Evolutionary conservation across 1,140 invertebrate species (phyloP), one percentile per base, ranked within the genome.

Genomic region (Pogonognathellus flavescens): DNA sequence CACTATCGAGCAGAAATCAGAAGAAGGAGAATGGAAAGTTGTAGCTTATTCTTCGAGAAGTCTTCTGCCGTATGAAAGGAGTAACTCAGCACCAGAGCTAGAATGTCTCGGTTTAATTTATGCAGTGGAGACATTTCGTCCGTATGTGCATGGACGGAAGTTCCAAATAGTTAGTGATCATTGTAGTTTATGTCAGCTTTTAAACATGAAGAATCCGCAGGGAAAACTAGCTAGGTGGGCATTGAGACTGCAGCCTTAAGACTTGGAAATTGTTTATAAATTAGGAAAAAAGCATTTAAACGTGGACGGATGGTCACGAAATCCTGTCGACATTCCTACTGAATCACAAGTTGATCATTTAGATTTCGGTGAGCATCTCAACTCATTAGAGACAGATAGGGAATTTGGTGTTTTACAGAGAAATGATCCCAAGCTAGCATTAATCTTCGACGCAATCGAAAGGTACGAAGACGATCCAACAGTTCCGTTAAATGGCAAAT

Each of bases 41-140:
- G 49, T 83, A 14, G 82, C 57, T 8, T 83, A 66, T 83, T 13
- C 59, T 0, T 55, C 49, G 8, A 0, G 82, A 1, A 5, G 25
- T 7, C 14, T 83, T 1, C 3, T n/a, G 5, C 22, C 22, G 0
- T 22, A 25, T n/a, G 82, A 83, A 18, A 2, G 1, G 49, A 13
- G 52, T 49, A 49, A 83, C 41, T n/a, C 7, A 0, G 41, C 60
- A 18, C 91, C 89, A 25, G 91, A 93, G 87, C 85, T 88, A 59
- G 90, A 92, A 88, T 89, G 88, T 41, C 82, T 91, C 14, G 90
- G 89, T 2, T 86, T 92, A 13, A 88, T 91, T 14, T 92, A 89
- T 88, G 89, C 89, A 7, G 85, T 90, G 55, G 87, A 90, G 72
- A 89, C 90, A 55, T 91, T 91, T 84, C 80, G 89, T 31, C 84